These are phyloP conservation scores for Palythoa grandiflora DNA, from an alignment of 92 coral and sea anemone species.

Conservation along the genomic window DNA sequence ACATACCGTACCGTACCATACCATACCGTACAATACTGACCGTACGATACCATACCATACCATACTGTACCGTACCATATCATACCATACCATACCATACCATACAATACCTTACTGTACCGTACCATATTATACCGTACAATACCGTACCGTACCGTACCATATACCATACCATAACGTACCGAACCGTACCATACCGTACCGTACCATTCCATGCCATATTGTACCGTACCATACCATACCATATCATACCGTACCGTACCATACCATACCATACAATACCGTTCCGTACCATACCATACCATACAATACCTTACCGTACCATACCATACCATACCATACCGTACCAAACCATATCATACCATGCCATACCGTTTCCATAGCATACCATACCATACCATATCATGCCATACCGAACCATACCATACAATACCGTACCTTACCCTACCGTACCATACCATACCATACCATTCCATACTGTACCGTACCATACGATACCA, in stretches of 20 bases:
- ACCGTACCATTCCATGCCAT: neutral
- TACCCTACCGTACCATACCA: neutral
- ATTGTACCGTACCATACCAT: neutral
- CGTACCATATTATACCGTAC: neutral
- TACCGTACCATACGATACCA: neutral
- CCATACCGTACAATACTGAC: neutral
- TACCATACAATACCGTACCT: neutral
- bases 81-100: neutral
- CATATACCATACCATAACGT: neutral
- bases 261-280: neutral
- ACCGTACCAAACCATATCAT: neutral
- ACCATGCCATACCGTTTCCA: neutral
- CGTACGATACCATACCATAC: neutral
- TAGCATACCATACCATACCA: neutral
- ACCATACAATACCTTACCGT: neutral
- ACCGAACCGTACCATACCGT: neutral
- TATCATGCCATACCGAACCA: no score
- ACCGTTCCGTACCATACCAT: neutral
- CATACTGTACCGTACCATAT: no score
- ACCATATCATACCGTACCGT: neutral
- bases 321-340: neutral
- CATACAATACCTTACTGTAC: neutral
- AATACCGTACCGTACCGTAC: no score
- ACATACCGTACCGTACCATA: neutral
- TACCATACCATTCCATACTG: neutral